Evolutionary conservation across 2,113 vertebrate genomes (phyloP), one percentile per base, ranked within the genome.

Genomic region (Ammodytes marinus): DNA sequence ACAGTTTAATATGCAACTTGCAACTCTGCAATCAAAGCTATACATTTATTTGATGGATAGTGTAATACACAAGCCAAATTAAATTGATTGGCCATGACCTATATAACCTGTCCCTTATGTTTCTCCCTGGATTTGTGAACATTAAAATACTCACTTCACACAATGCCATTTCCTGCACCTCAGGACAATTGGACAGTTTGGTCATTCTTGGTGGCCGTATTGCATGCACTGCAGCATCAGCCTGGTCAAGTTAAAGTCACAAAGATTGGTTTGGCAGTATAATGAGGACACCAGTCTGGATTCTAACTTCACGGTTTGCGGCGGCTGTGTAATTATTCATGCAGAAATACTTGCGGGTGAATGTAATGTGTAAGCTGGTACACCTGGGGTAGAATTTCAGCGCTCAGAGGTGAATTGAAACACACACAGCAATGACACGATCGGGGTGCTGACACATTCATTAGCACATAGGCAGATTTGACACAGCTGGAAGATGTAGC

Each of bases 381-480:
- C 85, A 89, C 83, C 89, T 74, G 86, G 83, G 86, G 82, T 88
- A 83, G 84, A 77, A 81, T 89, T 85, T 89, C 85, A 53, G 76
- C 45, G 79, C 88, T 90, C 84, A 85, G 89, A 93, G 92, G 90
- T 91, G 91, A 94, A 93, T 93, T 93, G 88, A 92, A 93, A 93
- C 87, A 92, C 92, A 90, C 85, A 88, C 89, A 80, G 91, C 87
- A 89, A 91, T 91, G 89, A 93, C 89, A 92, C 86, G 82, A 91
- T 83, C 66, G 86, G 86, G 89, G 80, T 88, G 86, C 91, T 92
- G 90, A 91, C 90, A 91, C 88, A 76, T 95, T 95, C 93, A 95
- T 95, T 93, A 95, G 90, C 92, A 93, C 89, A 92, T 89, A 93
- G 92, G 91, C 92, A 89, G 90, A 92, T 93, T 90, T 93, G 92